Evolutionary conservation across 2,888 invertebrate genomes (phyloP).

Genomic region (Pemphredon lugubris): DNA sequence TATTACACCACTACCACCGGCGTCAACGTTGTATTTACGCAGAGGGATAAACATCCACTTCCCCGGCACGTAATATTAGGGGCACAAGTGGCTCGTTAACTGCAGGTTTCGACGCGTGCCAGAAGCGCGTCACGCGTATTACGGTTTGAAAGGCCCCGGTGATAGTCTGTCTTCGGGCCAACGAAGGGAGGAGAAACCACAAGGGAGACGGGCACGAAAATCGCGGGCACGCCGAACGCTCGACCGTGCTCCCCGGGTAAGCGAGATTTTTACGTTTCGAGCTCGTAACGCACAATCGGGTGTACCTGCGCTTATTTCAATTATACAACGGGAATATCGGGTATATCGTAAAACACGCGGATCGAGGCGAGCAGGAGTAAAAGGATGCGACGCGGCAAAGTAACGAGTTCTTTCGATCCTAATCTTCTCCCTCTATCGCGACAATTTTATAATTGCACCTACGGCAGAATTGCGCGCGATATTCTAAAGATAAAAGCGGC

Average conservation of each 20-base stretch:
- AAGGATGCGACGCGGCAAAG: too few species aligned
- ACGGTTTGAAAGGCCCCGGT: slow-evolving; percentile 47
- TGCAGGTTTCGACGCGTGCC: slow-evolving; percentile 61
- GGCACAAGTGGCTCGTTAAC: slow-evolving; percentile 59
- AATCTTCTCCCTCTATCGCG: slow-evolving; percentile 14
- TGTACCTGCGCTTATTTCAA: too few species aligned
- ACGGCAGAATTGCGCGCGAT: slow-evolving; percentile 42
- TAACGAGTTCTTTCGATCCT: slow-evolving; percentile 31
- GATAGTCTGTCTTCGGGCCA: slow-evolving; percentile 30
- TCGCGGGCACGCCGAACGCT: background rate
- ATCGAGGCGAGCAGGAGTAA: too few species aligned
- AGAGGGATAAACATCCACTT: slow-evolving; percentile 47
- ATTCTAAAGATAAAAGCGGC: slow-evolving; percentile 39
- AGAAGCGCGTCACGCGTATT: slow-evolving; percentile 59
- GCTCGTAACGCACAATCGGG: too few species aligned
- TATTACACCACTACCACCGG: background rate
- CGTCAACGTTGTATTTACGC: slow-evolving; percentile 25
- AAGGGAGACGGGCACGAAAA: slow-evolving; percentile 10
- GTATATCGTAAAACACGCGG: too few species aligned
- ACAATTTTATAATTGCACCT: slow-evolving; percentile 46
- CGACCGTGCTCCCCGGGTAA: background rate
- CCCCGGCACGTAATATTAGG: slow-evolving; percentile 40
- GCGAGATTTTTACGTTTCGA: too few species aligned
- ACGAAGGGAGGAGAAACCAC: slow-evolving; percentile 21
- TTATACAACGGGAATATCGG: too few species aligned